Base-by-base conservation (phyloP, 2,888 invertebrate genomes). In the Anthophora plumipes region DNA sequence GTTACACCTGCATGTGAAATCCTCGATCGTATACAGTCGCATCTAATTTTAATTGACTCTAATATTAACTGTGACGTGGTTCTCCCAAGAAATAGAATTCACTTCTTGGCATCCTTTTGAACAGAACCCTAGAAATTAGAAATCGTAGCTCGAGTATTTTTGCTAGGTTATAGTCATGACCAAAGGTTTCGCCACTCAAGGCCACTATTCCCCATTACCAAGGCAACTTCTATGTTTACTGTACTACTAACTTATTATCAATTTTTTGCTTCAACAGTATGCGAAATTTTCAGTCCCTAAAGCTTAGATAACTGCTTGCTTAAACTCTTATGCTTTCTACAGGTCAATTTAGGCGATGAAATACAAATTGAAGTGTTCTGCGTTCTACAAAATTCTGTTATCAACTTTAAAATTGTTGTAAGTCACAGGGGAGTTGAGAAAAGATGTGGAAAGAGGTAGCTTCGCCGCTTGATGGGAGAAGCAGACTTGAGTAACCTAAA, bases 11-110 rank as follows among this genome's bases (percentile, higher is more conserved):
- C n/a, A 54, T 43, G 60, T 70, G 31, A 79, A 60, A 66, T 79
- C n/a, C 54, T 46, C 68, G 52, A n/a, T 48, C 57, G 54, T 69
- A 61, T 55, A 77, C 68, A 74, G 48, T 50, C 59, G 69, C 46
- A 69, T 73, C 80, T 80, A 80, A 80, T 80, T 80, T 80, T 80
- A 80, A 80, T 80, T 80, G 79, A 22, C 22, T 63, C 80, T 79
- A 80, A 80, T 80, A 69, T 74, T 80, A 79, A 79, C 43, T 48
- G 25, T 74, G 80, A 80, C 74, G 74, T 60, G 61, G 3, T 37
- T 66, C 59, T 48, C 20, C 68, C 22, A 54, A 50, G 37, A 80
- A 74, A 80, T 74, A 69, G 66, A 79, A 79, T 74, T 63, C 46
- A 55, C 52, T 73, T 80, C 73, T 80, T 80, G 80, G 80, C 80